A percentile compares a stretch with the other conserved stretches of the same genome.
These are phyloP conservation scores for Sericinus montela DNA, from an alignment of 2,888 invertebrate species.

Conservation along the genomic window DNA sequence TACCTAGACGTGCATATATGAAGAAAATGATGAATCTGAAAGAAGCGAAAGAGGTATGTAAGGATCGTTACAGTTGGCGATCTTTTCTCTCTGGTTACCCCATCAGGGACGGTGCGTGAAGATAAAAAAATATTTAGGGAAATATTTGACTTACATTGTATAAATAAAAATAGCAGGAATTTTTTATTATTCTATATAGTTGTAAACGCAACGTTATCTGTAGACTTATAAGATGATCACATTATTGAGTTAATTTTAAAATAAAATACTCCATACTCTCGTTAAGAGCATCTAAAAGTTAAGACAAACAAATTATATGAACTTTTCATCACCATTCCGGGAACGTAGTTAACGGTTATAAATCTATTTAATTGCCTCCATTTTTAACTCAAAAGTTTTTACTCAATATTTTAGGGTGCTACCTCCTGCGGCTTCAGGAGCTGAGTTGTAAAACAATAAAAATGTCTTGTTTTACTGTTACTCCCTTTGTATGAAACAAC, in stretches of 20 bases:
- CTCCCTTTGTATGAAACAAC: conserved; percentile 47
- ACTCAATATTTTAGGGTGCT: conserved; percentile 59
- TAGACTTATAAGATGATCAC: background rate
- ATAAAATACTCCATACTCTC: background rate
- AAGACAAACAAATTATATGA: conserved; percentile 39
- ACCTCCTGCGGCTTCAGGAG: conserved; percentile 72
- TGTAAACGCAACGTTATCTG: too few relatives aligned
- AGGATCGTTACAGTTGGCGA: too few relatives aligned
- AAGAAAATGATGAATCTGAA: too few relatives aligned
- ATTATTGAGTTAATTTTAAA: background rate
- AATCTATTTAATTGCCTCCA: conserved; percentile 70
- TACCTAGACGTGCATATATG: too few relatives aligned
- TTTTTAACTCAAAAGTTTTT: conserved; percentile 49
- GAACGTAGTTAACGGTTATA: conserved; percentile 61
- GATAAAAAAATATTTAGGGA: too few relatives aligned
- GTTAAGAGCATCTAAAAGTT: background rate
- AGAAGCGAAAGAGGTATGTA: too few relatives aligned
- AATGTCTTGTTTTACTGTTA: conserved; percentile 61
- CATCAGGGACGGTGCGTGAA: too few relatives aligned
- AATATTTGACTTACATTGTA: too few relatives aligned
- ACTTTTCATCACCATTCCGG: conserved; percentile 45
- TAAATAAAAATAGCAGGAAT: too few relatives aligned
- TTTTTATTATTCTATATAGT: too few relatives aligned
- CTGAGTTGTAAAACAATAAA: conserved; percentile 71
- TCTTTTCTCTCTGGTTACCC: too few relatives aligned